Percentiles rank a stretch among this genome's conserved stretches.
Evolutionary conservation across 2,888 invertebrate species (phyloP).

Genomic region (Invenusta paracnida): DNA sequence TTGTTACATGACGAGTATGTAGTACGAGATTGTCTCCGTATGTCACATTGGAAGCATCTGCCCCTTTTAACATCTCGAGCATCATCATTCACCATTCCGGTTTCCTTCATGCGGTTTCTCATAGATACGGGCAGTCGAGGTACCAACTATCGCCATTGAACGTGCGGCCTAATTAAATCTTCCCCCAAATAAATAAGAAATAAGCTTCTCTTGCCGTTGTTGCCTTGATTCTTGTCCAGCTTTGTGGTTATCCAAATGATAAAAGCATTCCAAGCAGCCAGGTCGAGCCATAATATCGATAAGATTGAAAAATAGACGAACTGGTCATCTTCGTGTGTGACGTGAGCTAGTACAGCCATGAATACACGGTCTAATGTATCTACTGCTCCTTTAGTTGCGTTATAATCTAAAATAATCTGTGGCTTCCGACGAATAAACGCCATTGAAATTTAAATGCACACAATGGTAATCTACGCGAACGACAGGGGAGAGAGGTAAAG

Average conservation of each 20-base stretch:
- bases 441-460: too few relatives aligned
- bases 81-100: not conserved
- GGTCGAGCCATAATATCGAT: too few relatives aligned
- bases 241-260: not conserved
- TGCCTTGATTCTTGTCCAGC: not conserved
- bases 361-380: not conserved
- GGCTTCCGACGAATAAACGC: too few relatives aligned
- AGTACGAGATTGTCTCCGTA: not conserved
- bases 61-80: not conserved
- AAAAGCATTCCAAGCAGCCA: not conserved
- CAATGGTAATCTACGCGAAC: too few relatives aligned
- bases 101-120: not conserved
- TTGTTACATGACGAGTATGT: not conserved
- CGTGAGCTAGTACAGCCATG: not conserved
- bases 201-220: not conserved
- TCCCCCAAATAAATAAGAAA: not conserved
- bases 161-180: not conserved
- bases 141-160: not conserved
- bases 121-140: not conserved
- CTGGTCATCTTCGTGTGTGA: not conserved
- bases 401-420: not conserved
- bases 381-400: not conserved
- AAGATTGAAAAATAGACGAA: not conserved
- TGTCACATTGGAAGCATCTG: not conserved
- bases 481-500: too few relatives aligned